Conservation (phyloP, 2,797 vertebrate genomes). For the Tolypeutes matacus region DNA sequence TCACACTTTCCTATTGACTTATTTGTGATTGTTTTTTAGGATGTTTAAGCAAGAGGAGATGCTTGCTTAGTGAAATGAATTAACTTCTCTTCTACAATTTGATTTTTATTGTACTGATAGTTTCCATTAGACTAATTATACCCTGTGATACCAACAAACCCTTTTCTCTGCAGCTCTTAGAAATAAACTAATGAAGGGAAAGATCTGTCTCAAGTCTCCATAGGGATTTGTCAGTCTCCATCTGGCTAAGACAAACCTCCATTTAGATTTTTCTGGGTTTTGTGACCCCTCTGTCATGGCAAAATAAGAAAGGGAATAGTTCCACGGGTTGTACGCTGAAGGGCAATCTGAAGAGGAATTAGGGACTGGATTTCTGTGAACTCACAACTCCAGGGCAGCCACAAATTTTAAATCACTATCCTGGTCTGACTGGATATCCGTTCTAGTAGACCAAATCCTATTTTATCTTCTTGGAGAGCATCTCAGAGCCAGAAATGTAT, state of each 20-base stretch:
- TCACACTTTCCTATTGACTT: constrained; percentile 34
- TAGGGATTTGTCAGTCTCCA: constrained; percentile 7
- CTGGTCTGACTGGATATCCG: neutral
- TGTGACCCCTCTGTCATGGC: neutral
- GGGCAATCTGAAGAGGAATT: neutral
- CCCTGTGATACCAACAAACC: constrained; percentile 20
- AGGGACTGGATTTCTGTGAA: neutral
- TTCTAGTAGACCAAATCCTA: neutral
- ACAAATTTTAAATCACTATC: constrained; percentile 12
- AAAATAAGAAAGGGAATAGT: constrained; percentile 40
- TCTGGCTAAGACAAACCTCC: constrained; percentile 15
- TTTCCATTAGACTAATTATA: constrained; percentile 36
- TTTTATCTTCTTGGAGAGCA: constrained; percentile 27
- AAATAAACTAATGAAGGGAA: constrained; percentile 49
- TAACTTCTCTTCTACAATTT: constrained; percentile 13
- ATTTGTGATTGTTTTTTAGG: neutral
- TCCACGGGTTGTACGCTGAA: neutral
- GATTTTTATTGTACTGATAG: constrained; percentile 22
- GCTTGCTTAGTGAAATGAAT: constrained; percentile 14
- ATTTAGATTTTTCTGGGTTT: constrained; percentile 47
- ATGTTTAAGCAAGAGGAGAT: constrained; percentile 17
- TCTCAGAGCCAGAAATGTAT: neutral
- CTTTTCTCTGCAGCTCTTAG: constrained; percentile 38
- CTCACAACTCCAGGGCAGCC: neutral
- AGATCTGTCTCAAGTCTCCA: constrained; percentile 21